Base-by-base conservation (phyloP, 2,113 vertebrate genomes). In the Hyla sarda region DNA sequence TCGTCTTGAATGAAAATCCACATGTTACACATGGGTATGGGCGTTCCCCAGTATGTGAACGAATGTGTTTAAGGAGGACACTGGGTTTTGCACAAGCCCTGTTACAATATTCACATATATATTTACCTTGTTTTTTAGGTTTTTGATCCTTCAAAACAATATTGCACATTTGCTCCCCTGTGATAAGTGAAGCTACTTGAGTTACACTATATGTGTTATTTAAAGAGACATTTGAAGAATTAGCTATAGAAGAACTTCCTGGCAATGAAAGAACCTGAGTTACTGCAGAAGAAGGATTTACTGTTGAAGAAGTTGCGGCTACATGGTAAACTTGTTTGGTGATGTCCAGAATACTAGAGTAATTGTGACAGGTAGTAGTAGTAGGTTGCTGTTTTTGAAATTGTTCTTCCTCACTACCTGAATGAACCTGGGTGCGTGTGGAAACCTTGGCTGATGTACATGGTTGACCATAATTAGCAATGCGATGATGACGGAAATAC, bases 1-100 rank as follows among this genome's bases (percentile, higher is more conserved):
- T 99, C 87, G 98, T 99, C 92, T 99, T 99, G 91, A 99, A 99
- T 0, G 98, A 99, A 93, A 99, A 99, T n/a, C 97, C 98, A 88
- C 98, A 99, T 0, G 98, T 99, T 75, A 99, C 94, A 88, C 98
- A 99, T 32, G 98, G 98, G 88, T 99, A 99, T 0, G 98, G 98
- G 28, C 98, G 94, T 88, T 99, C 98, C 76, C 98, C 98, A 0
- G 98, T 99, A 92, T 99, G 98, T 77, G 98, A 99, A 86, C 98
- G 93, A 88, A 99, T 98, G 88, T 99, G 98, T 93, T 99, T 99
- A 60, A 99, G 93, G 87, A 99, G 95, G 88, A 99, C 98, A 8
- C 97, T 99, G 37, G 98, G 98, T 87, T 99, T 99, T 79, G 98
- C 98, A 90, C 98, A 99, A 8, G 98, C 96, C 87, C 98, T 92